Conservation (phyloP, 64 coral and sea anemone genomes). For the Stylophora pistillata region DNA sequence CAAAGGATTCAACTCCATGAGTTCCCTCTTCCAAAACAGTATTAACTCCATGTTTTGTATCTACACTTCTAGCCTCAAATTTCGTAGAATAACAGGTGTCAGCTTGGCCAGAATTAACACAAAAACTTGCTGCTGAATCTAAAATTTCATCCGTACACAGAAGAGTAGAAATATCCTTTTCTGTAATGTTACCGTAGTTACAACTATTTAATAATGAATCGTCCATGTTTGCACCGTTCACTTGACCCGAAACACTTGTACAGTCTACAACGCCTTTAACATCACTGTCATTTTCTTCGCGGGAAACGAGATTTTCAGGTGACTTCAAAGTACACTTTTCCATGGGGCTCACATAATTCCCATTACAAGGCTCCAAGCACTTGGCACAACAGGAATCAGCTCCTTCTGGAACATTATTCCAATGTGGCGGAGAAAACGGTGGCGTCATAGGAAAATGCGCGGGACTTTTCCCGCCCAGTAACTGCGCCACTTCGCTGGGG, state of each 20-base stretch:
- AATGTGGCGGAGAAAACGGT: conserved; percentile 77
- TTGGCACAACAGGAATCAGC: neutral
- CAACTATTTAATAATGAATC: neutral
- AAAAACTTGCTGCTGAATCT: neutral
- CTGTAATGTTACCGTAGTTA: neutral
- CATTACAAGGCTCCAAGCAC: neutral
- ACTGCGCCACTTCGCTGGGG: conserved; percentile 80
- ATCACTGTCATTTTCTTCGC: neutral
- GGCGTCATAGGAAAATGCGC: conserved; percentile 44
- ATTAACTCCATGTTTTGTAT: neutral
- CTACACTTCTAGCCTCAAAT: neutral
- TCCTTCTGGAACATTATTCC: conserved; percentile 6
- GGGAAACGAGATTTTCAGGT: neutral
- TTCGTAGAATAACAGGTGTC: neutral
- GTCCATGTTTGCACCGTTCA: no score
- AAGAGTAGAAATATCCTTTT: neutral
- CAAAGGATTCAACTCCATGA: neutral
- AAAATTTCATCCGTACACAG: neutral
- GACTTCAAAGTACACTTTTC: neutral
- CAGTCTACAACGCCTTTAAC: neutral
- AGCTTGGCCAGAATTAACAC: neutral
- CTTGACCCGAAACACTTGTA: neutral
- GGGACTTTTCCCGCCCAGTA: conserved; percentile 44
- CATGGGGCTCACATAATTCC: neutral
- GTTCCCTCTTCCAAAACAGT: neutral